Evolutionary conservation across 2,113 vertebrate genomes (phyloP), one percentile per base, ranked within the genome.

Genomic region (Pogonocichla stellata): DNA sequence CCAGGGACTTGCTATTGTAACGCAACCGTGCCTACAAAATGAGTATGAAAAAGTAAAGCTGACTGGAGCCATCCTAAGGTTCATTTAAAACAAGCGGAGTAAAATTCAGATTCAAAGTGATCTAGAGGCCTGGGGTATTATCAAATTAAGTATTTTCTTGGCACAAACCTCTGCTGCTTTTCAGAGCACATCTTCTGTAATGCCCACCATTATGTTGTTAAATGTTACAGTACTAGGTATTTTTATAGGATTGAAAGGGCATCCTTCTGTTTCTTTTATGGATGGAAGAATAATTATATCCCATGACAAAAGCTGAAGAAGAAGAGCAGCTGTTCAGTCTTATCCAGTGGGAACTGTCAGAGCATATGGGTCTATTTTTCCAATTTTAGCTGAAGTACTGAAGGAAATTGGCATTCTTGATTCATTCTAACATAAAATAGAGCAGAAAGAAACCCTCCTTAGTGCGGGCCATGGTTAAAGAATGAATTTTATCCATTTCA

Each of bases 331-430:
- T 97, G 93, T 93, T 96, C 74, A 36, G 57, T 64, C 60, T 82
- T 95, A 88, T 31, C 86, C 92, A 80, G 89, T 92, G 91, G 95
- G 95, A 95, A 43, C 78, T 81, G 80, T 95, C 91, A 88, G 92
- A 96, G 87, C 93, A 95, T 87, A 78, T 86, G 88, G 93, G 89
- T 80, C 87, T 96, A 53, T 94, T 96, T 96, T 94, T 91, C 79
- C 90, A 83, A 56, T 96, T 95, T 92, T 60, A 92, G 54, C 61
- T 50, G n/a, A 86, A 96, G 82, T 64, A 88, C 56, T 62, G 57
- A 88, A 90, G 65, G 89, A 94, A 96, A 95, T 88, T 90, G 89
- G 94, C 75, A 81, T 96, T 94, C 69, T 96, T 83, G 38, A 86
- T 88, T 86, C 38, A 78, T 97, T 94, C 60, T 80, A 95, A 82